These are phyloP conservation scores for Oryctolagus cuniculus DNA, from an alignment of 2,113 vertebrate genomes.

Conservation along the genomic window mOryCun1.1 NC_091439.1:58147501-58148000, in stretches of 20 bases:
- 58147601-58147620: conserved; percentile 48
- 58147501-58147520: neutral
- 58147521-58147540: conserved; percentile 39
- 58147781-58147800: conserved; percentile 33
- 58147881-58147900: neutral
- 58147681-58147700: conserved; percentile 65
- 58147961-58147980: conserved; percentile 2
- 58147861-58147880: conserved; percentile 15
- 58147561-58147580: conserved; percentile 53
- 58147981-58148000: neutral
- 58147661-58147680: conserved; percentile 54
- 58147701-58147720: conserved; percentile 51
- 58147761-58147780: conserved; percentile 37
- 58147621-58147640: conserved; percentile 60
- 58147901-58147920: conserved; percentile 16
- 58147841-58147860: neutral
- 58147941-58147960: neutral
- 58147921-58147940: neutral
- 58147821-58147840: neutral
- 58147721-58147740: conserved; percentile 46
- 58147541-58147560: conserved; percentile 31
- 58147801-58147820: conserved; percentile 22
- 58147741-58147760: conserved; percentile 44
- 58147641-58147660: conserved; percentile 52
- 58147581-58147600: conserved; percentile 29